phyloP scores from a whole-genome alignment of 2,797 vertebrate species.

The Oophaga sylvatica region DNA sequence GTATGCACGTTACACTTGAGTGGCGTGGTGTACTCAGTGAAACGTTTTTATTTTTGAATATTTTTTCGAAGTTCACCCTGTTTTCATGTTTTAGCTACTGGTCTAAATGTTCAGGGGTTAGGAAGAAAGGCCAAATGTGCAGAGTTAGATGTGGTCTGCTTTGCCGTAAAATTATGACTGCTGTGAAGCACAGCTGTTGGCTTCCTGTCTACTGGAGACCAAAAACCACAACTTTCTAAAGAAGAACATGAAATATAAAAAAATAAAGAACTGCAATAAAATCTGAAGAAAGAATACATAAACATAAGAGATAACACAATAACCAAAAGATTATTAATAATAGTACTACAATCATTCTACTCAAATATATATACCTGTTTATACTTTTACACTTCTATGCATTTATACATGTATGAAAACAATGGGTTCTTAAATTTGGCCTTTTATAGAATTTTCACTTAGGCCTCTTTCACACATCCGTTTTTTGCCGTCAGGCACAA shows the following conservation, averaged over 20 bases:
- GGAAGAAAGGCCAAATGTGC: not conserved
- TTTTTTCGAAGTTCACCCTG: not conserved
- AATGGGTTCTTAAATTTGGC: not conserved
- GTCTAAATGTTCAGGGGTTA: slow-evolving; percentile 7
- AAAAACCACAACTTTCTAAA: slow-evolving; percentile 60
- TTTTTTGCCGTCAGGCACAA: no score
- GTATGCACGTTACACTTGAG: no score
- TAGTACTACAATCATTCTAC: not conserved
- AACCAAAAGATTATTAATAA: not conserved
- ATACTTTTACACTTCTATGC: not conserved
- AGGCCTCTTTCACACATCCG: no score
- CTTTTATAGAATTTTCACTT: not conserved
- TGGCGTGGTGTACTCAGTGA: no score
- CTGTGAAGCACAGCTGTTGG: slow-evolving; percentile 48
- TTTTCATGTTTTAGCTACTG: slow-evolving; percentile 31
- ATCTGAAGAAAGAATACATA: not conserved
- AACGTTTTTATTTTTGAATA: not conserved
- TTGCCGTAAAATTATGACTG: not conserved
- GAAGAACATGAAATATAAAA: slow-evolving; percentile 46
- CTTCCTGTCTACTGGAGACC: slow-evolving; percentile 54
- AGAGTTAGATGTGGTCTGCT: slow-evolving; percentile 63
- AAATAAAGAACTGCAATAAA: not conserved
- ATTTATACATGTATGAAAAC: not conserved
- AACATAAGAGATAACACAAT: not conserved
- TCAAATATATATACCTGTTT: not conserved